These are phyloP conservation scores for Apocrypta bakeri DNA, from an alignment of 1,140 invertebrate species.

Conservation along the genomic window DNA sequence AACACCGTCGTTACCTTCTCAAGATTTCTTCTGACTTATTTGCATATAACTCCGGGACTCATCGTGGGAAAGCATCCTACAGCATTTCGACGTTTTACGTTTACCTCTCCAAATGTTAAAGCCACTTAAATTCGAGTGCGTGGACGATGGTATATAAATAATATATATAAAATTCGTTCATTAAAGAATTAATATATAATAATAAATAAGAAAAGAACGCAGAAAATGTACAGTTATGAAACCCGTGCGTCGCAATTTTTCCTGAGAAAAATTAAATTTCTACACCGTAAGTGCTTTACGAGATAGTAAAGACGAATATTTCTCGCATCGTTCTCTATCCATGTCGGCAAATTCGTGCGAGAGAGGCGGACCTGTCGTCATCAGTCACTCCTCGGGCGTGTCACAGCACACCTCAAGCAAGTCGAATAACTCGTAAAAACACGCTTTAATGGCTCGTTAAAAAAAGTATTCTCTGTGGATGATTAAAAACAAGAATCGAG, in stretches of 20 bases:
- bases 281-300: not conserved
- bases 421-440: no score
- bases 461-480: not conserved
- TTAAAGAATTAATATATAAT: no score
- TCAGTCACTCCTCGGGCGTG: not conserved
- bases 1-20: not conserved
- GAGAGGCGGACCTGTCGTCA: not conserved
- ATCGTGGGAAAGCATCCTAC: not conserved
- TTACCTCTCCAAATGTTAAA: no score
- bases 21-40: not conserved
- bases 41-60: not conserved
- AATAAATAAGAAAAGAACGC: no score
- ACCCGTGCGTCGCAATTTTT: not conserved
- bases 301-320: not conserved
- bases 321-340: no score
- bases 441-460: not conserved
- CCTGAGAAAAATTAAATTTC: not conserved
- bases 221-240: not conserved
- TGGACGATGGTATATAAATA: no score
- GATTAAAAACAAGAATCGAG: not conserved
- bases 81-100: no score
- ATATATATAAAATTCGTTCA: no score
- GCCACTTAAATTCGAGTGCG: not conserved
- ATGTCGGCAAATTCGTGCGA: not conserved
- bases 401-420: not conserved